Evolutionary conservation across 2,888 invertebrate species (phyloP).

Genomic region (Heliothis peltigera): DNA sequence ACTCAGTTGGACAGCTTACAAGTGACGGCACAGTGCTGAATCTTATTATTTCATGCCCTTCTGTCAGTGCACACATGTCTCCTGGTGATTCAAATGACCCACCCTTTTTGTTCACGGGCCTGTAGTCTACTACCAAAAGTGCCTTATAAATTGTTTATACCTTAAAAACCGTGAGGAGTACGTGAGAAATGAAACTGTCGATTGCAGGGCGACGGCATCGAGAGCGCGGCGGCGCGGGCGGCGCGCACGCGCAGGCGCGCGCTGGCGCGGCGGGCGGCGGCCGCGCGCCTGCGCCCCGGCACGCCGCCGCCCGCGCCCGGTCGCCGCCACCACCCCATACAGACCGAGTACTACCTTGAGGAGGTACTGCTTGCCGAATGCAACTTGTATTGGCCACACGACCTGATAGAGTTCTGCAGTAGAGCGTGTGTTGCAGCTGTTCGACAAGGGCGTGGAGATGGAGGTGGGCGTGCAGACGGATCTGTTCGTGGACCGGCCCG

Average conservation of each 20-base stretch:
- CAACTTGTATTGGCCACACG: too few species aligned
- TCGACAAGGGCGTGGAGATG: constrained; percentile 93
- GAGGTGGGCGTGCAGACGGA: constrained; percentile 97
- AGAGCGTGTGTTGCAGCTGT: constrained; percentile 83
- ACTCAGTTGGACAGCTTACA: too few species aligned
- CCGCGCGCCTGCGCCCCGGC: constrained; percentile 91
- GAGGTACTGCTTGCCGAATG: constrained; percentile 88
- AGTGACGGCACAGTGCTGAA: too few species aligned
- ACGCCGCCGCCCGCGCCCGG: constrained; percentile 95
- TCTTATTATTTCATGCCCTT: too few species aligned
- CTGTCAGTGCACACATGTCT: too few species aligned
- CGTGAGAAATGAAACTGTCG: too few species aligned
- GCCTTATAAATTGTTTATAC: too few species aligned
- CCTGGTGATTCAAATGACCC: too few species aligned
- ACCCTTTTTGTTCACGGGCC: too few species aligned
- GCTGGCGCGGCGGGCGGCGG: constrained; percentile 93
- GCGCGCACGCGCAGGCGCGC: constrained; percentile 91
- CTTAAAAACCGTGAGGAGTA: too few species aligned
- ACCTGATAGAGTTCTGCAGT: not conserved
- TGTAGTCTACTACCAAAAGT: too few species aligned
- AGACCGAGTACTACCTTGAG: constrained; percentile 97
- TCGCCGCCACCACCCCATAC: constrained; percentile 95
- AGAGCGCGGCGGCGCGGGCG: constrained; percentile 76
- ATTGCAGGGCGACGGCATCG: constrained; percentile 83
- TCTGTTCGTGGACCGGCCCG: constrained; percentile 94